Evolutionary conservation across 2,888 invertebrate species (phyloP), one percentile per base, ranked within the genome.

Genomic region (Cantharis rufa): DNA sequence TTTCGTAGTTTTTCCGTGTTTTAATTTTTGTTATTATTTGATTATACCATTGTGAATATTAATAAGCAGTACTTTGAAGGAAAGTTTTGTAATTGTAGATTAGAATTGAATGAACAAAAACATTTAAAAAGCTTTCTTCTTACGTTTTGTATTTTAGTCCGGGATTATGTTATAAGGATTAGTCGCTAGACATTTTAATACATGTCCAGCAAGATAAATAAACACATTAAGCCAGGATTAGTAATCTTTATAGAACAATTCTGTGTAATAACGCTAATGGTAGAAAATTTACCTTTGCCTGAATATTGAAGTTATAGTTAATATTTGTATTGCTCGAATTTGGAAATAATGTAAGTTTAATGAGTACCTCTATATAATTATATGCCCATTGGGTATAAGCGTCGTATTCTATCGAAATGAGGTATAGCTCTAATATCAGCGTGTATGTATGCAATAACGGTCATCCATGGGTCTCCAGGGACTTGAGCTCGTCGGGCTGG

Each of bases 381-480:
- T 75, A 78, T 71, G 74, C 70, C 77, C 64, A 28, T 69, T 69
- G 72, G 74, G 71, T 69, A 75, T 72, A 71, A 72, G 21, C 70
- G 69, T 69, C 75, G 73, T 78, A 75, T 78, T 75, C 78, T 78
- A 78, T 78, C 73, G 78, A 75, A 75, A 78, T 75, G 78, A 78
- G 78, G 78, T 75, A 78, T 75, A 78, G 75, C 78, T 72, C 75
- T 80, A 79, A 78, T 80, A 80, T 79, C 78, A 77, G 77, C 80
- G 78, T 80, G 80, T 80, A 79, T 77, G 80, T 80, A 80, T 80
- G 80, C 80, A 80, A 80, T 80, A 80, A 79, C 79, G 80, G 80
- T 80, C 79, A 80, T 80, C 79, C 75, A 79, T 79, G 80, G 75
- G 78, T 78, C 78, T 74, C 80, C 70, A 70, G 74, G 74, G 79